Conservation (phyloP, 2,797 vertebrate species). For the Mergus octosetaceus region DNA sequence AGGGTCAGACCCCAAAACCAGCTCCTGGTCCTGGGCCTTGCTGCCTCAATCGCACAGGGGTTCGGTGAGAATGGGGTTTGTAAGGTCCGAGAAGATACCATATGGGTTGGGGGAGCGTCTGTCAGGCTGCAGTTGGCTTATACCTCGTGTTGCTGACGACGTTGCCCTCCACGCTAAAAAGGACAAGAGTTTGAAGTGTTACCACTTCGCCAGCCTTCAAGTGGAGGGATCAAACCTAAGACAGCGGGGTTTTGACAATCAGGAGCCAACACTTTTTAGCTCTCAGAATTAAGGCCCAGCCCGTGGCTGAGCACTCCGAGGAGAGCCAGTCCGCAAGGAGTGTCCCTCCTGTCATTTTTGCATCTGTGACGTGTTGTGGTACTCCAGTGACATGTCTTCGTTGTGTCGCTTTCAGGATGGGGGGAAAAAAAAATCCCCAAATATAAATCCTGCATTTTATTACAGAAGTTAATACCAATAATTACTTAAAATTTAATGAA, state of each 20-base stretch:
- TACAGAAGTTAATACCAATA: constrained; percentile 78
- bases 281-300: neutral
- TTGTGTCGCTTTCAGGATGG: constrained; percentile 61
- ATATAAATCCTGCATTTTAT: constrained; percentile 76
- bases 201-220: neutral
- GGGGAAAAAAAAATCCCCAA: constrained; percentile 1
- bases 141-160: neutral
- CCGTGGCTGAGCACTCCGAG: fast-evolving
- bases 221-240: neutral
- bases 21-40: neutral
- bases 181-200: neutral
- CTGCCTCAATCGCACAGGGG: neutral
- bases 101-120: neutral
- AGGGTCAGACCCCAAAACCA: neutral
- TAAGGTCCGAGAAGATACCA: neutral
- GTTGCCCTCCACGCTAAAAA: neutral
- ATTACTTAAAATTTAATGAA: constrained; percentile 84
- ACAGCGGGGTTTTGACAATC: neutral
- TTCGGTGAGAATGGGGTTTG: neutral
- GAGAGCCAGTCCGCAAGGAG: neutral
- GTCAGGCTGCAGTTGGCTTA: neutral
- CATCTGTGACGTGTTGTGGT: neutral
- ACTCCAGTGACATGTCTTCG: constrained; percentile 10
- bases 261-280: neutral
- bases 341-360: neutral